phyloP scores from a whole-genome alignment of 2,888 invertebrate species.

The Pseudococcus viburni region DNA sequence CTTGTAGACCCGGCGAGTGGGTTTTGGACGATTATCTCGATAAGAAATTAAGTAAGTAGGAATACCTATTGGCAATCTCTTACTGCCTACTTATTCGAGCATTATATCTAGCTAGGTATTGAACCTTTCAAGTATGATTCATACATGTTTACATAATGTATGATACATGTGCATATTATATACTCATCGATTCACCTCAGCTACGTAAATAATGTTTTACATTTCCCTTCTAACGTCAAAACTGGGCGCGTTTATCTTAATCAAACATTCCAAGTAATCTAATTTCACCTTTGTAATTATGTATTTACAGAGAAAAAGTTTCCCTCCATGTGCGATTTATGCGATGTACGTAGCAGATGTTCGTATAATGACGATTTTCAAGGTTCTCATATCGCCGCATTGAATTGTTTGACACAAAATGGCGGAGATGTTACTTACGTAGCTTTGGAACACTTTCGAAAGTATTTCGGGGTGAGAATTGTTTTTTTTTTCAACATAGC shows the following conservation, averaged over 20 bases:
- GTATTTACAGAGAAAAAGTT: slow-evolving; percentile 73
- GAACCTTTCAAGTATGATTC: background rate
- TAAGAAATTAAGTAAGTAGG: slow-evolving; percentile 75
- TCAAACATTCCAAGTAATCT: background rate
- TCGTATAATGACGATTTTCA: slow-evolving; percentile 71
- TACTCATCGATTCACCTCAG: background rate
- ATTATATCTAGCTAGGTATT: background rate
- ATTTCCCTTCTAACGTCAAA: background rate
- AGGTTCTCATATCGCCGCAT: slow-evolving; percentile 77
- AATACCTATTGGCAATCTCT: background rate
- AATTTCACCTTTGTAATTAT: background rate
- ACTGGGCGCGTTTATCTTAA: background rate
- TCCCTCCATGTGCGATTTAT: slow-evolving; percentile 76
- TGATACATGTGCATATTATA: background rate
- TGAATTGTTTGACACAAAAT: slow-evolving; percentile 75
- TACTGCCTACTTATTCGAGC: too few species aligned
- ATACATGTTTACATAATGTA: background rate
- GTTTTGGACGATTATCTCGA: slow-evolving; percentile 75
- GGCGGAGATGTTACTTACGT: slow-evolving; percentile 77
- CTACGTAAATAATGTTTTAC: background rate
- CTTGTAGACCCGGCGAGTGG: slow-evolving; percentile 84
- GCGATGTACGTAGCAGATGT: slow-evolving; percentile 72
- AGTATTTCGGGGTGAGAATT: slow-evolving; percentile 74
- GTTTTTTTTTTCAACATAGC: background rate
- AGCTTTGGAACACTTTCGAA: slow-evolving; percentile 74